Evolutionary conservation across 2,888 invertebrate species (phyloP).

Genomic region (Drosophila parthenogenetica): DNA sequence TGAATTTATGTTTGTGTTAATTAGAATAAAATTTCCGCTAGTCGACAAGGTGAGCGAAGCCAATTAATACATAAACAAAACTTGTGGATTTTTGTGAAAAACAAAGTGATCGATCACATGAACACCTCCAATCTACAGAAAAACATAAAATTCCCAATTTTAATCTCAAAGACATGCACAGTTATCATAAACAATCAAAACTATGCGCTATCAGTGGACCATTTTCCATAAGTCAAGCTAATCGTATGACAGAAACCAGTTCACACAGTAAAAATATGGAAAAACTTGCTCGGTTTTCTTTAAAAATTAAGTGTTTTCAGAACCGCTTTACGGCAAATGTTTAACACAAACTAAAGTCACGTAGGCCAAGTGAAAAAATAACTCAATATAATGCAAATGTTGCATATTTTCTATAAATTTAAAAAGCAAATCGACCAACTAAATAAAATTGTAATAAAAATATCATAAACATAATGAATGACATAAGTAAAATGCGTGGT

Average conservation of each 20-base stretch:
- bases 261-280: conserved; percentile 34
- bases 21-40: conserved; percentile 7
- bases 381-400: conserved; percentile 44
- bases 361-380: conserved; percentile 56
- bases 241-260: conserved; percentile 42
- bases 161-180: conserved; percentile 6
- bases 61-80: neutral
- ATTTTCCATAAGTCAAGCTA: conserved; percentile 15
- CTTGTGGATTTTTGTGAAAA: neutral
- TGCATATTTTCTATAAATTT: conserved; percentile 25
- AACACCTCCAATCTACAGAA: neutral
- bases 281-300: conserved; percentile 56
- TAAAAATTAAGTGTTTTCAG: conserved; percentile 36
- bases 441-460: neutral
- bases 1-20: conserved; percentile 4
- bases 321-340: conserved; percentile 44
- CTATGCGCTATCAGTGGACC: conserved; percentile 21
- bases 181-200: conserved; percentile 22
- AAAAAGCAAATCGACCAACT: neutral
- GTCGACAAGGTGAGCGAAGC: conserved; percentile 8
- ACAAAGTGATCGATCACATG: conserved; percentile 17
- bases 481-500: conserved; percentile 20
- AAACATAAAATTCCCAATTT: neutral
- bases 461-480: conserved; percentile 42
- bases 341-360: conserved; percentile 55